Base-by-base conservation (phyloP, 2,888 invertebrate genomes). In the Linnaemya tessellans region DNA sequence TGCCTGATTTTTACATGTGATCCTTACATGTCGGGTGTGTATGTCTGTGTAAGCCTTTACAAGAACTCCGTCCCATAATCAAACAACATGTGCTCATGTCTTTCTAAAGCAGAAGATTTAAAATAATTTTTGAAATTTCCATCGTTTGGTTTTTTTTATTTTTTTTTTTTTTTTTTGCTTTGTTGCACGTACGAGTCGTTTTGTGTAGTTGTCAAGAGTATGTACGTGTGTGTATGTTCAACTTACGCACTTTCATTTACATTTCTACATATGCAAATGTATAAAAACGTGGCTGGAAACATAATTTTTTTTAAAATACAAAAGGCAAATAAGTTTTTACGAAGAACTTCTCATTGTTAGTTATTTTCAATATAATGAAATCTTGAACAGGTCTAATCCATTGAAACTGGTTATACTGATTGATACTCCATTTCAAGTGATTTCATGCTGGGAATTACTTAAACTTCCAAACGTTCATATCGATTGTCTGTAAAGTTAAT, bases 211-310 rank as follows among this genome's bases (percentile, higher is more conserved):
- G 65, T 25, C 35, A 30, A 22, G 65, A 56, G 56, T 49, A 20
- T 80, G 80, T 25, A 51, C 71, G 79, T 30, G 38, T 46, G 79
- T 30, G 38, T 46, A 58, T 13, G 71, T 64, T 38, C 56, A 65
- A 80, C 25, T 68, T 74, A 81, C 80, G 74, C 80, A 74, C 67
- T 81, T 58, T 60, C 30, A 46, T 67, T 58, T 77, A 11, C 38
- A 65, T 20, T 56, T 77, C 56, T 77, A 46, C 54, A 67, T 30
- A 54, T 43, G 25, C 22, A 60, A 18, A 30, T 9, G 9, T 46
- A 25, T 60, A 41, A 3, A 1, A 0, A 38, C 8, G 62, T 38
- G 62, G 49, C 0, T 49, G 3, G 22, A 22, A 7, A 4, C 1
- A 35, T 9, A 73, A 73, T 62, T 73, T 22, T 73, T 22, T 35